phyloP scores from a whole-genome alignment of 2,113 vertebrate species.

The Mastomys natalensis region DNA sequence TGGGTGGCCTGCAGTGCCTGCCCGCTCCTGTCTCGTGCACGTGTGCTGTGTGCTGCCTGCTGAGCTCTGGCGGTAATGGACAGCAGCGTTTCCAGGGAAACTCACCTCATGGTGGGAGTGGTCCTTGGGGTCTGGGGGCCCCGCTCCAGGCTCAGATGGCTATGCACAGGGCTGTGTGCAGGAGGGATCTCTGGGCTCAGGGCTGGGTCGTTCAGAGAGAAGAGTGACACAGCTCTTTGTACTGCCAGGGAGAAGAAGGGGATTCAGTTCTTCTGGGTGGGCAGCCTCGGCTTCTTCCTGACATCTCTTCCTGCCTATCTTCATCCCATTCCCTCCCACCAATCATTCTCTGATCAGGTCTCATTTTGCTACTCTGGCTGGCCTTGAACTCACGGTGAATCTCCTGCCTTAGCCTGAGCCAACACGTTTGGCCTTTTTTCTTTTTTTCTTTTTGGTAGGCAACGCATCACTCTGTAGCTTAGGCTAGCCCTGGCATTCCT shows the following conservation, averaged over 20 bases:
- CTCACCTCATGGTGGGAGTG: constrained; percentile 91
- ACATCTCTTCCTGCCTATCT: not conserved
- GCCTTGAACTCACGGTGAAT: not conserved
- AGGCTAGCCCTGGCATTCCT: not conserved
- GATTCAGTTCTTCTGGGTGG: not conserved
- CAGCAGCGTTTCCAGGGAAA: not conserved
- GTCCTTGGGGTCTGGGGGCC: constrained; percentile 87
- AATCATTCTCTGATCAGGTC: too few species aligned
- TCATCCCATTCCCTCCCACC: too few species aligned
- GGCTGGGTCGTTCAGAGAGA: constrained; percentile 90
- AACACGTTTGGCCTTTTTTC: not conserved
- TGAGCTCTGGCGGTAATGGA: accelerated
- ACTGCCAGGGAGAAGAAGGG: constrained; percentile 84
- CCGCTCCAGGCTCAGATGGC: constrained; percentile 89
- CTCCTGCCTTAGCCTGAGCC: not conserved
- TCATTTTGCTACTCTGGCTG: not conserved
- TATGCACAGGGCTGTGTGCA: constrained; percentile 88
- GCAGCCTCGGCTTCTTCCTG: not conserved
- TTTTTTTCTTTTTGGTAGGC: not conserved
- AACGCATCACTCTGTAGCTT: not conserved
- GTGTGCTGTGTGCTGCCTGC: too few species aligned
- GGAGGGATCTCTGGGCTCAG: constrained; percentile 87
- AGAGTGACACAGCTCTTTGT: constrained; percentile 93
- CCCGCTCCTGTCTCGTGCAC: not conserved
- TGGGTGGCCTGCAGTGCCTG: not conserved